A percentile compares a stretch with the other conserved stretches of the same genome.
phyloP scores from a whole-genome alignment of 2,888 invertebrate species.

The Meiosimyza platycephala region DNA sequence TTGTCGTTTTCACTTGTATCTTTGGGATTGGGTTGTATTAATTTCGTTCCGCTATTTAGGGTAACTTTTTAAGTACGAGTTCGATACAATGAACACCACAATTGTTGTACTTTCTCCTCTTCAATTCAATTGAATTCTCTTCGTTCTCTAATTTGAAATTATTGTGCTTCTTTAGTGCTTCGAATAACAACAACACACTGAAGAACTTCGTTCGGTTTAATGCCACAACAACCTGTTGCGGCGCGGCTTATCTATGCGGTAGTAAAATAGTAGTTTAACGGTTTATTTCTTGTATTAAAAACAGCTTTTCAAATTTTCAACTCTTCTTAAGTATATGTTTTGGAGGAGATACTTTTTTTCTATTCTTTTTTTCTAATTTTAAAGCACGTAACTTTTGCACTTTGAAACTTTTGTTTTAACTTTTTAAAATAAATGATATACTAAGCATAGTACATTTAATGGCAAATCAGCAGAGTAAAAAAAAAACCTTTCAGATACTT shows the following conservation, averaged over 20 bases:
- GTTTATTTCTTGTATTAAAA: not conserved
- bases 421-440: not conserved
- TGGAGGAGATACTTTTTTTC: slow-evolving; percentile 12
- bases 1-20: too few relatives aligned
- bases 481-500: slow-evolving; percentile 24
- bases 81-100: too few relatives aligned
- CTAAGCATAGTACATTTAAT: not conserved
- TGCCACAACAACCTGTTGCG: not conserved
- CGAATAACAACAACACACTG: too few relatives aligned
- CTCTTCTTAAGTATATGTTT: not conserved
- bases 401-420: not conserved
- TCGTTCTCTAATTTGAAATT: too few relatives aligned
- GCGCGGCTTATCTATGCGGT: not conserved
- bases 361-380: not conserved
- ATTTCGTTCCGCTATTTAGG: too few relatives aligned
- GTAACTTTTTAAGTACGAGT: too few relatives aligned
- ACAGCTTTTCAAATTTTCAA: slow-evolving; percentile 6
- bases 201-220: too few relatives aligned
- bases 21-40: too few relatives aligned
- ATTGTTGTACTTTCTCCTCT: too few relatives aligned
- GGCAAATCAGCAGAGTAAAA: slow-evolving; percentile 5
- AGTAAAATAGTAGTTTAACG: not conserved
- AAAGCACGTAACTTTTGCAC: not conserved
- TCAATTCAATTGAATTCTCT: too few relatives aligned
- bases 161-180: too few relatives aligned